Base-by-base conservation (phyloP, 2,797 vertebrate genomes). In the Microcaecilia unicolor region DNA sequence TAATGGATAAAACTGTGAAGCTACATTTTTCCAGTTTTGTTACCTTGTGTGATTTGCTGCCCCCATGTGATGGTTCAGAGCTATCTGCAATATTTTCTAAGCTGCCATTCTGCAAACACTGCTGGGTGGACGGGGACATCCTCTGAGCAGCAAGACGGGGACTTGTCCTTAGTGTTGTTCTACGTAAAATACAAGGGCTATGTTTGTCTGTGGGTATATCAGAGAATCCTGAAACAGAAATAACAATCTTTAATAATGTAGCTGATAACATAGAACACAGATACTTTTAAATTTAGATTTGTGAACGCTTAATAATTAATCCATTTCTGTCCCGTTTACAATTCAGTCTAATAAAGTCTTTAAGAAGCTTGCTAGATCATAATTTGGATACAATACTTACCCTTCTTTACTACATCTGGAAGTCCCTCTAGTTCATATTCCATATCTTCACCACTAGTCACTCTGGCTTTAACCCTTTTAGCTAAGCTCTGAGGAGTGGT, bases 401-500 rank as follows among this genome's bases (percentile, higher is more conserved):
- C 90, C 87, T 66, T 92, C 55, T 78, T 78, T 20, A 90, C 89
- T 40, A 84, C 64, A 37, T 90, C 86, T 28, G 89, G 89, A 51
- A 93, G 81, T 9, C 86, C 89, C 46, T 91, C 88, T 2, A 80
- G 81, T 41, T 72, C 74, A 43, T 62, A 70, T 6, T 79, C 62
- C 2, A 49, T 31, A 1, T 78, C 62, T 2, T 72, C 33, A 35
- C 49, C 39, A 33, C 23, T 45, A 8, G 33, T 10, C 57, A 6
- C 6, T 4, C 6, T 39, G 26, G 61, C 77, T 49, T 23, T 63
- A 10, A 50, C 67, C 21, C 43, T 75, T 44, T 78, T 72, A 9
- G 47, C 38, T 24, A 41, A 48, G 2, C 28, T 37, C 30, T 64
- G 60, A 5, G 54, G 55, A 3, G 61, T 42, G 34, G 65, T 50